Conservation (phyloP, 1,140 invertebrate species). For the Streblospio benedicti region DNA sequence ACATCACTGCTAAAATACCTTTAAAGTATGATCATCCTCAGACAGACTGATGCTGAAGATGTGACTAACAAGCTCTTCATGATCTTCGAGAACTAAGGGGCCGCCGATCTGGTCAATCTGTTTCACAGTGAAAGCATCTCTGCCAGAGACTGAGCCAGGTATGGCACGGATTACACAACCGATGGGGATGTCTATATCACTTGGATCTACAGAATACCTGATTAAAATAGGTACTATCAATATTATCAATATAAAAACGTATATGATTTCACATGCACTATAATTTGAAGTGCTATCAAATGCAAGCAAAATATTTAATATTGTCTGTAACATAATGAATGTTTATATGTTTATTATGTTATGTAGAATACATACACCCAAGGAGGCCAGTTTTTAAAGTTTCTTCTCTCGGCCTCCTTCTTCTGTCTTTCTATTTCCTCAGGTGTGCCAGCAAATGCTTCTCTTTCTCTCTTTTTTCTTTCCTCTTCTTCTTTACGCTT, state of each 20-base stretch:
- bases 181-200: slow-evolving; percentile 28
- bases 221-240: no score
- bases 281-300: background rate
- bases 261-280: background rate
- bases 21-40: slow-evolving; percentile 21
- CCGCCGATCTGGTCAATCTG: slow-evolving; percentile 25
- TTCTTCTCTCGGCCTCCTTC: slow-evolving; percentile 23
- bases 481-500: slow-evolving; percentile 14
- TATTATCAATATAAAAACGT: background rate
- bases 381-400: slow-evolving; percentile 29
- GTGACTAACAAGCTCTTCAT: slow-evolving; percentile 39
- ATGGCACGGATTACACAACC: slow-evolving; percentile 29
- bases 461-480: no score
- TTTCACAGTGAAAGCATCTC: slow-evolving; percentile 25
- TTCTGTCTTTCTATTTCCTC: no score
- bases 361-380: slow-evolving; percentile 24
- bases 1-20: slow-evolving; percentile 14
- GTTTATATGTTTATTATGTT: no score
- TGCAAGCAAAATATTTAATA: background rate
- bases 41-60: slow-evolving; percentile 26
- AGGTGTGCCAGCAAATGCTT: no score
- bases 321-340: background rate
- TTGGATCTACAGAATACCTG: slow-evolving; percentile 12
- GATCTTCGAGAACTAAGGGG: slow-evolving; percentile 22
- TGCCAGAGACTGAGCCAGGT: slow-evolving; percentile 19